A percentile compares a stretch with the other conserved stretches of the same genome.
phyloP scores from a whole-genome alignment of 2,797 vertebrate genomes.

The Gallinago solitaria region DNA sequence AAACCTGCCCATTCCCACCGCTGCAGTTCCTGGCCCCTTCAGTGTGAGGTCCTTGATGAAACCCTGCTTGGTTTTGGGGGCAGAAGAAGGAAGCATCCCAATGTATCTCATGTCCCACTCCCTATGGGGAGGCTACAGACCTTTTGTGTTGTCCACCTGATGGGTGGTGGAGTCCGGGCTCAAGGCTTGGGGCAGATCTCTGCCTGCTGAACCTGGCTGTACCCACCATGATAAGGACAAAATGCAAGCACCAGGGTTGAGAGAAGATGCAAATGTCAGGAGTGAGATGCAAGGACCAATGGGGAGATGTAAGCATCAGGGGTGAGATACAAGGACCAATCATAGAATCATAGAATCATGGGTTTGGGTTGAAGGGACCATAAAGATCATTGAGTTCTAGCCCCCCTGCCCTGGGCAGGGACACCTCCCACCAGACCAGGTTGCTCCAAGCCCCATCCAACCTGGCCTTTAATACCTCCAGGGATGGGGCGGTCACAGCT shows the following conservation, averaged over 20 bases:
- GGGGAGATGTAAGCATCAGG: neutral
- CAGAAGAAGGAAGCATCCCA: neutral
- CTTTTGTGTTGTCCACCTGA: neutral
- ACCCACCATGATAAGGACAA: neutral
- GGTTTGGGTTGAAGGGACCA: too few species aligned
- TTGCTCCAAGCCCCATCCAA: too few species aligned
- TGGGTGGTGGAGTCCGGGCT: neutral
- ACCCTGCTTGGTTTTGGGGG: rapidly evolving
- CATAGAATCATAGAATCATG: too few species aligned
- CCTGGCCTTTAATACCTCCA: too few species aligned
- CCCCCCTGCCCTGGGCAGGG: too few species aligned
- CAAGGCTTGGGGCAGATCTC: neutral
- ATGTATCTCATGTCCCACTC: rapidly evolving
- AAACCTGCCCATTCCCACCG: neutral
- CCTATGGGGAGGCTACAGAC: neutral
- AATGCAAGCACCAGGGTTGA: neutral
- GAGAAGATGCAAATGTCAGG: rapidly evolving
- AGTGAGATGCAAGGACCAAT: neutral
- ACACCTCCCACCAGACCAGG: too few species aligned
- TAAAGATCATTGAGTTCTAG: too few species aligned
- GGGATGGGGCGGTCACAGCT: too few species aligned
- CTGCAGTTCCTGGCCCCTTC: neutral
- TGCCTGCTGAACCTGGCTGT: neutral
- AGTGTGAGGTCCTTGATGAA: neutral
- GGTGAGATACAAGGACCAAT: neutral